Base-by-base conservation (phyloP, 1,140 invertebrate species). In the Magallana angulata region DNA sequence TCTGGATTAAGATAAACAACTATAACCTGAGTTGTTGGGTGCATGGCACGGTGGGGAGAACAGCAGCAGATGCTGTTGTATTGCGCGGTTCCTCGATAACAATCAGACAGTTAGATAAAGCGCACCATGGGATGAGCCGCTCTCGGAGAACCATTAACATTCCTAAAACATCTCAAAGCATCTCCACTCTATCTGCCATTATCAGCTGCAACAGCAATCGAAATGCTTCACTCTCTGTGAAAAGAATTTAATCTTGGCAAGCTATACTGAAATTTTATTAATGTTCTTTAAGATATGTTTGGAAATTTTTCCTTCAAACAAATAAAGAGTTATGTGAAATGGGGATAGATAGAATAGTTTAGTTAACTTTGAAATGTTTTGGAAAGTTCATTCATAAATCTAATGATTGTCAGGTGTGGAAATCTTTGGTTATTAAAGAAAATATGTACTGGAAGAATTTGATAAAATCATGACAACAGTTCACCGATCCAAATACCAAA, bases 41-140 rank as follows among this genome's bases (percentile, higher is more conserved):
- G 68, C 68, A 76, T 76, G 68, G 36, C 18, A 76, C 7, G 24
- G 68, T 30, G 24, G 5, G 36, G 36, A 76, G 24, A 18, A 9
- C 68, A 76, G 68, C 68, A 30, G 68, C 68, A 76, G 68, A 76
- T 76, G 68, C 68, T 76, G 68, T 76, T 76, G 68, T 76, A 76
- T 76, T 76, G 68, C 68, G 68, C 68, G 24, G 30, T 76, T 30
- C 68, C 24, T 30, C 9, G 68, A 76, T 76, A 76, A 76, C 24
- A 76, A 76, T 76, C 68, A 76, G 68, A 30, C 68, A 12, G 18
- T 76, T 76, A 76, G 68, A 76, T 76, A 76, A 76, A 30, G 24
- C 9, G 36, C 36, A 24, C 68, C 11, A 36, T 11, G 24, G 68
- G 68, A 76, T 76, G 68, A 76, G 24, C 68, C 68, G 36, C 8